Percentiles rank a stretch among this genome's conserved stretches.
phyloP scores from a whole-genome alignment of 2,113 vertebrate genomes.

The Chlorocebus sabaeus region DNA sequence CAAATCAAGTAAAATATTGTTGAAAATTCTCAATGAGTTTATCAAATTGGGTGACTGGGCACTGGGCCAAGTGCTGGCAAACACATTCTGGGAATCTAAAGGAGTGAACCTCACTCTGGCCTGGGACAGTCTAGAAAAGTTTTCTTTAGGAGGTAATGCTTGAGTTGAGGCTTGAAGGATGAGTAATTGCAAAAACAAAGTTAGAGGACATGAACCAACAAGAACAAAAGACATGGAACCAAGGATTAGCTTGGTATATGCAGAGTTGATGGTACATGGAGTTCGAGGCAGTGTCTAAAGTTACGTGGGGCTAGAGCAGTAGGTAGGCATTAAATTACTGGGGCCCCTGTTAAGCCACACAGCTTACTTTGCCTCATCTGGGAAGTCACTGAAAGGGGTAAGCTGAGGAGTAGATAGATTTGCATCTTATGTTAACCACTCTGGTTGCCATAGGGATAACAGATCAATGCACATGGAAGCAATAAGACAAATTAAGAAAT shows the following conservation, averaged over 20 bases:
- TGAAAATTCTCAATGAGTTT: too few species aligned
- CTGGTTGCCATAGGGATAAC: background rate
- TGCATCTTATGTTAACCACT: background rate
- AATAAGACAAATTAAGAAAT: background rate
- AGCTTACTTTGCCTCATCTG: background rate
- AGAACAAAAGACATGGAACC: background rate
- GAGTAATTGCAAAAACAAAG: background rate
- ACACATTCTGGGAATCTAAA: background rate
- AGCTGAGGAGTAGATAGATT: background rate
- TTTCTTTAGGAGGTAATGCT: background rate
- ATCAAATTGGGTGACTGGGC: background rate
- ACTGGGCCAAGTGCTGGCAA: background rate
- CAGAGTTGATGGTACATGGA: fast-evolving
- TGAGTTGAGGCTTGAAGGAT: background rate
- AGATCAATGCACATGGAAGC: background rate
- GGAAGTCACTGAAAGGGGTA: background rate
- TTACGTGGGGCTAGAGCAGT: background rate
- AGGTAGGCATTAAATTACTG: fast-evolving
- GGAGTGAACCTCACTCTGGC: background rate
- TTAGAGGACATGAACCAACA: background rate
- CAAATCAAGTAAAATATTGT: too few species aligned
- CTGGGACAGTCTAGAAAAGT: background rate
- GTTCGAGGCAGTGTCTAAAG: background rate
- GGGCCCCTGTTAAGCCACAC: fast-evolving
- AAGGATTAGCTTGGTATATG: background rate